phyloP scores from a whole-genome alignment of 1,140 invertebrate species.

The Ladona fulva region DNA sequence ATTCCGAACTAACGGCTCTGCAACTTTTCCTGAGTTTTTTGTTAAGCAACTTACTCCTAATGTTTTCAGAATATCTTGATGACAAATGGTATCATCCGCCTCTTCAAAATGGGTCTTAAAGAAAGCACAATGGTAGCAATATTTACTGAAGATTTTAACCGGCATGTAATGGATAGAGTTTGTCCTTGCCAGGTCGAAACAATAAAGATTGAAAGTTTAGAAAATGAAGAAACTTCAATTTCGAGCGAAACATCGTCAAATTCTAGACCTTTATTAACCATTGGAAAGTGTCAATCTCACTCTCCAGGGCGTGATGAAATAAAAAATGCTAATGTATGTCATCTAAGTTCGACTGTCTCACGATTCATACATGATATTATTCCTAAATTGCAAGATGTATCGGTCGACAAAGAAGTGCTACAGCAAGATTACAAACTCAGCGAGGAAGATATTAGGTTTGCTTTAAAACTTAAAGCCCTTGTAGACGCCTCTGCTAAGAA shows the following conservation, averaged over 20 bases:
- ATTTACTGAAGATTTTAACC: slow-evolving; percentile 16
- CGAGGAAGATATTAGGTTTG: slow-evolving; percentile 18
- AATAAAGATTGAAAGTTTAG: background rate
- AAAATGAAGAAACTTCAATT: background rate
- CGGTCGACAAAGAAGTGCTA: slow-evolving; percentile 17
- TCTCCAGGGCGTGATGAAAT: background rate
- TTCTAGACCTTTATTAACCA: background rate
- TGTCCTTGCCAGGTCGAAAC: background rate
- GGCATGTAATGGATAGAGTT: slow-evolving; percentile 1
- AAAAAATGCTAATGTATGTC: background rate
- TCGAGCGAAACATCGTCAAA: background rate
- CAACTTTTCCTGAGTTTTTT: background rate
- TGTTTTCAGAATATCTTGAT: slow-evolving; percentile 17
- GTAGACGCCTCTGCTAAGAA: background rate
- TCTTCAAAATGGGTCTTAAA: slow-evolving; percentile 20
- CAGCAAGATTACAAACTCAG: background rate
- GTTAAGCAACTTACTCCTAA: background rate
- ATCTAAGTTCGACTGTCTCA: slow-evolving; percentile 6
- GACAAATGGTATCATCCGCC: slow-evolving; percentile 12
- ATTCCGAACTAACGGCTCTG: no score
- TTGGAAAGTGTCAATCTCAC: background rate
- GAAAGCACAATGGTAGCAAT: slow-evolving; percentile 14
- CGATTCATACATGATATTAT: slow-evolving; percentile 15
- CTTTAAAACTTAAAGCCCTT: background rate
- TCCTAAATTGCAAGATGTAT: slow-evolving; percentile 17